Evolutionary conservation across 2,797 vertebrate species (phyloP).

Genomic region (Austrolebias charrua): DNA sequence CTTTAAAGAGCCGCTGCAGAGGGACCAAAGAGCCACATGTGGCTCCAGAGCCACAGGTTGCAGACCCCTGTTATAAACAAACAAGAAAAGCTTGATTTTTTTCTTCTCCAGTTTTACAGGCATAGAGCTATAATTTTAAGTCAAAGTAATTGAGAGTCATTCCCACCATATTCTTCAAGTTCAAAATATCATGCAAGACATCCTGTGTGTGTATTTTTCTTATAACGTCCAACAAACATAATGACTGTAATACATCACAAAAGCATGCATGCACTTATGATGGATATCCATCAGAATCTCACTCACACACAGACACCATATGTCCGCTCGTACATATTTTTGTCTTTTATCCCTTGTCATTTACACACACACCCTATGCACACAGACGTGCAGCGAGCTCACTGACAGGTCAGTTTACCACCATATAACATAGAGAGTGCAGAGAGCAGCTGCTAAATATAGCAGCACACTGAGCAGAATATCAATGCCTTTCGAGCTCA

Average conservation of each 20-base stretch:
- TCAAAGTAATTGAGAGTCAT: too few species aligned
- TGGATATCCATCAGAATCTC: background rate
- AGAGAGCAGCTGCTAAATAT: slow-evolving; percentile 56
- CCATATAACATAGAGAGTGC: slow-evolving; percentile 41
- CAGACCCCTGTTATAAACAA: too few species aligned
- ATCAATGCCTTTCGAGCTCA: slow-evolving; percentile 53
- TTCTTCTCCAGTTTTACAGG: too few species aligned
- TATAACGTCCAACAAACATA: too few species aligned
- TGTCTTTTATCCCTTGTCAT: slow-evolving; percentile 3
- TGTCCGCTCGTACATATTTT: background rate
- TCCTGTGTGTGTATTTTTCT: too few species aligned
- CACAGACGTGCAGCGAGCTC: slow-evolving; percentile 7
- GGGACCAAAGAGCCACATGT: too few species aligned
- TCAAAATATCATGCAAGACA: too few species aligned
- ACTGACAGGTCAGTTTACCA: slow-evolving; percentile 59
- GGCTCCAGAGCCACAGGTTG: too few species aligned
- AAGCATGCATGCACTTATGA: background rate
- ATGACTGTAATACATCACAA: background rate
- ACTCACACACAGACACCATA: background rate
- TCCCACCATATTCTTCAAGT: too few species aligned
- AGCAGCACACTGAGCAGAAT: slow-evolving; percentile 51
- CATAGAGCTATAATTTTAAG: too few species aligned
- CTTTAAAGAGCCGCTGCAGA: too few species aligned
- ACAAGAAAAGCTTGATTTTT: too few species aligned
- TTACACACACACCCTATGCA: background rate